phyloP scores from a whole-genome alignment of 1,140 invertebrate genomes.

The Temnothorax nylanderi region DNA sequence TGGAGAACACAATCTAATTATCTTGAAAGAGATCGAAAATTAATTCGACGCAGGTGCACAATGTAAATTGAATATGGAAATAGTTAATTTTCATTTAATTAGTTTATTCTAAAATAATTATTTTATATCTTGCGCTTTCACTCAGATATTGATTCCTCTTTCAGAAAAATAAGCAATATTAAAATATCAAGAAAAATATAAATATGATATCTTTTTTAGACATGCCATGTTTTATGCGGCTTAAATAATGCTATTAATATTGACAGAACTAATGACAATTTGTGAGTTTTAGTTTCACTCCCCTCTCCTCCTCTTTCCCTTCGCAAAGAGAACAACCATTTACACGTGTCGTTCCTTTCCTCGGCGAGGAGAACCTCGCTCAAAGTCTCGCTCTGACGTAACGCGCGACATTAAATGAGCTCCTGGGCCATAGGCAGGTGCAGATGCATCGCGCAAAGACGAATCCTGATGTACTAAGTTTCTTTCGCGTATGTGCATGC shows the following conservation, averaged over 20 bases:
- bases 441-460: constrained; percentile 70
- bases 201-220: not conserved
- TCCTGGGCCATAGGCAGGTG: constrained; percentile 59
- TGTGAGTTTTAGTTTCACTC: not conserved
- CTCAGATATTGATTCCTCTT: not conserved
- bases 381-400: constrained; percentile 66
- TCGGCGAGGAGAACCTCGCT: not conserved
- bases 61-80: constrained; percentile 5
- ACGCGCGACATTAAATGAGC: constrained; percentile 71
- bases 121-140: not conserved
- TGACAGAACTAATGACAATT: not conserved
- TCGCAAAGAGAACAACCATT: not conserved
- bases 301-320: not conserved
- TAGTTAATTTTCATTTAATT: constrained; percentile 2
- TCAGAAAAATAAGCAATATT: not conserved
- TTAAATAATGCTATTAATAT: not conserved
- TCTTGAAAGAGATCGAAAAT: not conserved
- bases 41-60: constrained; percentile 9
- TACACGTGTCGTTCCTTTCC: constrained; percentile 24
- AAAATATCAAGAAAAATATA: not conserved
- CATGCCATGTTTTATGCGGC: not conserved
- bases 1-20: not conserved
- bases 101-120: not conserved
- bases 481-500: constrained; percentile 64
- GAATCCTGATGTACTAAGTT: constrained; percentile 71